phyloP scores from a whole-genome alignment of 2,797 vertebrate genomes.

The Prunella strophiata region DNA sequence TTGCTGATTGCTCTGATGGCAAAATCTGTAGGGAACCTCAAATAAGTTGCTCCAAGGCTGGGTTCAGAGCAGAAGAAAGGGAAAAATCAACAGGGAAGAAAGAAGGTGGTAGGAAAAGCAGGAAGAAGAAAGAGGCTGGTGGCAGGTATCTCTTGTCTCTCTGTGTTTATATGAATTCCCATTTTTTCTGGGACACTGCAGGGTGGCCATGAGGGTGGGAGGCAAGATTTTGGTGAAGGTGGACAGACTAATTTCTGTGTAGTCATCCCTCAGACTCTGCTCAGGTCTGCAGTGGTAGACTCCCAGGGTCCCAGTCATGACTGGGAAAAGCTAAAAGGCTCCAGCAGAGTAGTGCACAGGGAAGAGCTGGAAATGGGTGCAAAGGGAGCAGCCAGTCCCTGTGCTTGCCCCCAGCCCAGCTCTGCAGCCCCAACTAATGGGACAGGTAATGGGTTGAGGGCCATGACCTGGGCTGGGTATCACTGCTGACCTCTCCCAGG shows the following conservation, averaged over 20 bases:
- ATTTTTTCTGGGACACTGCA: background rate
- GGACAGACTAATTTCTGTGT: background rate
- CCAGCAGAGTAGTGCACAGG: background rate
- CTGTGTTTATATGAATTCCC: background rate
- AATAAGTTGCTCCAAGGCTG: background rate
- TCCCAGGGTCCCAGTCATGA: too few relatives aligned
- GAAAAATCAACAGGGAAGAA: background rate
- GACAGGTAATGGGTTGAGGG: background rate
- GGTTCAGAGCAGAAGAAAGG: background rate
- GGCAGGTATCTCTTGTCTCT: background rate
- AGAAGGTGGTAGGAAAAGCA: background rate
- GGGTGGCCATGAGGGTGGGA: background rate
- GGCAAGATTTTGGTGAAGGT: background rate
- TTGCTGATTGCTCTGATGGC: background rate
- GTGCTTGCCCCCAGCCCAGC: background rate
- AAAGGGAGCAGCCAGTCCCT: background rate
- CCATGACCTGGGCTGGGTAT: background rate
- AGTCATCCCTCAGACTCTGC: background rate
- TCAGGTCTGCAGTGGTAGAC: fast-evolving
- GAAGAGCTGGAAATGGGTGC: background rate
- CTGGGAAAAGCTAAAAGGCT: background rate
- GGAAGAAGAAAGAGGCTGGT: background rate
- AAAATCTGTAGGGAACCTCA: background rate
- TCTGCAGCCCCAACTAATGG: background rate
- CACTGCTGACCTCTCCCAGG: background rate